These are phyloP conservation scores for Istiophorus platypterus DNA, from an alignment of 2,113 vertebrate species.

Conservation along the genomic window DNA sequence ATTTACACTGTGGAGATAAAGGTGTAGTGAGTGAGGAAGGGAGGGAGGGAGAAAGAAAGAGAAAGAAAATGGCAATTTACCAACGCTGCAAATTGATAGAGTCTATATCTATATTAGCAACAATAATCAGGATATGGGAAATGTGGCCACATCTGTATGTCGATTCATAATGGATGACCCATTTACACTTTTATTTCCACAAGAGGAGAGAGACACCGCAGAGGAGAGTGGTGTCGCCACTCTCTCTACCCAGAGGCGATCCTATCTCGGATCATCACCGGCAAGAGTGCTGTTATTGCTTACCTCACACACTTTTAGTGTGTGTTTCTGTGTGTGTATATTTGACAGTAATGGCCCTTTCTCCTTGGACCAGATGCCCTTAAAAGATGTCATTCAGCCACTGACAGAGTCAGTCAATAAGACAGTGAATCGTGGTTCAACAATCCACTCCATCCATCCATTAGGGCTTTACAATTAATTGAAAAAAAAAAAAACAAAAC, in stretches of 20 bases:
- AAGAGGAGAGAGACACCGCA: conserved; percentile 7
- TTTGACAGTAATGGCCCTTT: conserved; percentile 52
- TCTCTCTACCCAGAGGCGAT: conserved; percentile 36
- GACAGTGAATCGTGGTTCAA: conserved; percentile 51
- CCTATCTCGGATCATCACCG: conserved; percentile 53
- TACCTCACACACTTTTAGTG: conserved; percentile 40
- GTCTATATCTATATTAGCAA: conserved; percentile 48
- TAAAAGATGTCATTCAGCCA: conserved; percentile 69
- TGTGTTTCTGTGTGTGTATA: conserved; percentile 5
- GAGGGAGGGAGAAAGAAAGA: not conserved
- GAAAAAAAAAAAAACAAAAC: not conserved
- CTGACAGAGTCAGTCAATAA: conserved; percentile 54
- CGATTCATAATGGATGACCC: conserved; percentile 55
- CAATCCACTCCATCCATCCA: not conserved
- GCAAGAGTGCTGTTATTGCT: conserved; percentile 46
- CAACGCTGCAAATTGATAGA: conserved; percentile 21
- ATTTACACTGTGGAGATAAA: conserved; percentile 60
- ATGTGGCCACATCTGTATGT: conserved; percentile 36
- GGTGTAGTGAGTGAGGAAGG: not conserved
- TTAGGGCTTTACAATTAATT: conserved; percentile 17
- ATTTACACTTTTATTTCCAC: conserved; percentile 58
- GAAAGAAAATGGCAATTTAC: conserved; percentile 43
- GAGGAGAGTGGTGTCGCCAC: conserved; percentile 13
- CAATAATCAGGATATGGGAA: conserved; percentile 55
- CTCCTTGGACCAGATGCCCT: conserved; percentile 65